Evolutionary conservation across 1,140 invertebrate species (phyloP), one percentile per base, ranked within the genome.

Genomic region (Drosophila trapezifrons): DNA sequence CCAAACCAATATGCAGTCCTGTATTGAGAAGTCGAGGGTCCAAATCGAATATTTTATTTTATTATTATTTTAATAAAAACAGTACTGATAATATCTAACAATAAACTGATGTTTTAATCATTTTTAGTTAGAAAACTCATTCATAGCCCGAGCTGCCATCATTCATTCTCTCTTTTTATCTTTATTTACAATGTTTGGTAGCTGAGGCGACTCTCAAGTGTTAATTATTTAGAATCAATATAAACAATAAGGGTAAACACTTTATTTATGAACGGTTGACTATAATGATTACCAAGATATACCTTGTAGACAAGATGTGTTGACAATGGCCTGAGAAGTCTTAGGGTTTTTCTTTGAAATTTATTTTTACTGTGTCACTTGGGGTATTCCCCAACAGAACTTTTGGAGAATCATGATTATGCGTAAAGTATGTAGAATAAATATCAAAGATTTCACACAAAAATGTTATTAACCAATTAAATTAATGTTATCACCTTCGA

Each of bases 61-160:
- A 32, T 56, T 63, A 40, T 46, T 38, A 80, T 63, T 63, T 71
- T 49, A 81, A 78, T 62, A 81, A 78, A 62, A 75, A 63, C 56
- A 37, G 78, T 73, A 82, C 79, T 79, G 82, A 86, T 86, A 76
- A 87, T 63, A 55, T 64, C 71, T 78, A 74, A 81, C 22, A 45
- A 46, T 15, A 37, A 25, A 7, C 10, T n/a, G 1, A 15, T 9
- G 9, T 12, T 1, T 10, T 12, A 47, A 51, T 6, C 9, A 5
- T 7, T 35, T 35, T 4, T 15, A 32, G 10, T 20, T 35, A 5
- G 18, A 15, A 0, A 52, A 0, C 18, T 52, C 13, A 52, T 15
- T 35, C 13, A 35, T 35, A 13, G 0, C 2, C 7, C 0, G 0
- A 52, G 12, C 17, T 52, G 7, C 7, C 3, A 20, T 52, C 13